Evolutionary conservation across 1,140 invertebrate genomes (phyloP), one percentile per base, ranked within the genome.

Genomic region (Heterodera carotae): DNA sequence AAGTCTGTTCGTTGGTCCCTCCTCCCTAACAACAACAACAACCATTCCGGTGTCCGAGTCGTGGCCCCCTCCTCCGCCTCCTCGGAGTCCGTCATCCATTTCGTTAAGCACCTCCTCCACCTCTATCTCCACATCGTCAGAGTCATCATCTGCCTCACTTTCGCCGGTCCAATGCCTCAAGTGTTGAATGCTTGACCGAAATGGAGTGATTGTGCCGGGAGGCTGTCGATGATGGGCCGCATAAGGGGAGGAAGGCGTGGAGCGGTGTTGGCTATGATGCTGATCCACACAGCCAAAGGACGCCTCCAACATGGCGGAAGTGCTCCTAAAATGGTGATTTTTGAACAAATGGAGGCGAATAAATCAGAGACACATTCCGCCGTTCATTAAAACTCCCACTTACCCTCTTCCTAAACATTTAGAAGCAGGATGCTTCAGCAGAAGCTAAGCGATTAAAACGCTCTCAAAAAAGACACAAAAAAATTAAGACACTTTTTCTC

Each of bases 11-110:
- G 18, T 27, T 6, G 10, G 18, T 80, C 31, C 25, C n/a, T 7
- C 39, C 31, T 10, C 43, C 31, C 34, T n/a, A 10, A 10, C 7
- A 2, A 2, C 0, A 34, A 34, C 27, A 31, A 69, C n/a, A 69
- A 81, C 82, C 83, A 84, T 84, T 75, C 82, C 84, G 25, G 78
- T 83, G 68, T 81, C 79, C 60, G 76, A 77, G 68, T 84, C 81
- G 31, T 84, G 79, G 22, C 69, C 80, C 15, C 33, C 29, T 69
- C 80, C 77, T 69, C 60, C 71, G 59, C 25, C 71, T 56, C 48
- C 48, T 22, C 22, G 12, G 48, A 56, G 43, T 5, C 18, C 34
- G 18, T 70, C 53, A 75, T 60, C 15, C 8, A 72, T 27, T 34
- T 83, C 83, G 34, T 79, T 68, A 2, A 82, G 72, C 39, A 80